phyloP scores from a whole-genome alignment of 2,888 invertebrate species.

The Oegoconia quadripuncta region DNA sequence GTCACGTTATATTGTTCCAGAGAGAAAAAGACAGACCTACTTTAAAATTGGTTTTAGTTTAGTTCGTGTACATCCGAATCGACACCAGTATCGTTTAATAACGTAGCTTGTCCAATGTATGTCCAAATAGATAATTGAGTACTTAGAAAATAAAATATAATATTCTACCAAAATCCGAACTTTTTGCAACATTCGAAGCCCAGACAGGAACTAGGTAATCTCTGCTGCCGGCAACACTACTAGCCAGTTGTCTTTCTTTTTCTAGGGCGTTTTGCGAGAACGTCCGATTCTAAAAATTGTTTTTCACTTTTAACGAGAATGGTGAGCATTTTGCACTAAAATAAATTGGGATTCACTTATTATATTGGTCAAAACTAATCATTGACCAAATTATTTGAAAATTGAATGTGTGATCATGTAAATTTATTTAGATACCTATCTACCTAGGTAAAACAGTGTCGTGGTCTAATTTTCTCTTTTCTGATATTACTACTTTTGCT shows the following conservation, averaged over 20 bases:
- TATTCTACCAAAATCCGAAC: too few species aligned
- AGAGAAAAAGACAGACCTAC: too few species aligned
- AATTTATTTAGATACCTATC: constrained; percentile 31
- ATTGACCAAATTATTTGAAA: background rate
- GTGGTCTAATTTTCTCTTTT: background rate
- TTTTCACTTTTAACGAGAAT: constrained; percentile 34
- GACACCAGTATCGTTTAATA: too few species aligned
- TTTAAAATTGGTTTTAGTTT: too few species aligned
- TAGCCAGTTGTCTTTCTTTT: constrained; percentile 42
- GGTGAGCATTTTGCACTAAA: constrained; percentile 38
- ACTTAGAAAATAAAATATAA: too few species aligned
- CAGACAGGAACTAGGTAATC: too few species aligned
- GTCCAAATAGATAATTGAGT: too few species aligned
- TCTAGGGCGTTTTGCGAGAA: constrained; percentile 39
- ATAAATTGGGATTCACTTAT: constrained; percentile 19
- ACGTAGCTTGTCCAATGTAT: too few species aligned
- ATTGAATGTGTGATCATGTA: constrained; percentile 25
- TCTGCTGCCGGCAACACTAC: too few species aligned
- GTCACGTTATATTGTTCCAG: too few species aligned
- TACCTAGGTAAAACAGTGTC: constrained; percentile 5
- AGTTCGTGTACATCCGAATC: too few species aligned
- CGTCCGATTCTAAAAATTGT: constrained; percentile 24
- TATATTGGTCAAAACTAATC: background rate
- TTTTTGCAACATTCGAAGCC: too few species aligned
- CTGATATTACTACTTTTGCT: background rate